Base-by-base conservation (phyloP, 2,797 vertebrate species). In the Lacerta viridis region DNA sequence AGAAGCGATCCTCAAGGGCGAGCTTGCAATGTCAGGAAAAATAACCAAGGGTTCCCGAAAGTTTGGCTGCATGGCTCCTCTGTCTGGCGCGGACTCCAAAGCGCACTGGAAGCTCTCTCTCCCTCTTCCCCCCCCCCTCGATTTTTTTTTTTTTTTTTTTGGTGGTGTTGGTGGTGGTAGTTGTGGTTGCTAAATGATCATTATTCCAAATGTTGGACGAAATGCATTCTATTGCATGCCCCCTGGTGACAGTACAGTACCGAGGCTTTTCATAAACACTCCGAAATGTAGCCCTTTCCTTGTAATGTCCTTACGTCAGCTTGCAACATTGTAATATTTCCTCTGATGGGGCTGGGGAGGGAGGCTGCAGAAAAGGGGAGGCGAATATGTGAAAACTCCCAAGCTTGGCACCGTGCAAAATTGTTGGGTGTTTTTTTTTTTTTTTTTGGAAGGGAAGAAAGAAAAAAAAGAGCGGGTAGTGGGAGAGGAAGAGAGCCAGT, bases 181-280 rank as follows among this genome's bases (percentile, higher is more conserved):
- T 88, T 79, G 92, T 90, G 91, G 86, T 91, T 90, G 91, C 85
- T 92, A 91, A 93, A 94, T 84, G 92, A 88, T 93, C 93, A 90
- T 92, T 90, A 94, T 93, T 91, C 92, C 87, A 90, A 93, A 93
- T 87, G 92, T 97, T 97, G 97, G 96, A 96, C 97, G 89, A 96
- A 96, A 96, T 95, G 97, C 96, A 96, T 97, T 96, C 95, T 96
- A 95, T 87, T 96, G 95, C 96, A 94, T 97, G 97, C 96, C 97
- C 97, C 97, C 97, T 98, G 97, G 96, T 98, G 97, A 97, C 98
- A 96, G 97, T 93, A 95, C 96, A 91, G 95, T 94, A 94, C 92
- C 93, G 94, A 96, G 96, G 93, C 96, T 95, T 76, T 92, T 95
- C 96, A 95, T 94, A 91, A 97, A 96, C 94, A 95, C 79, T 90